Evolutionary conservation across 2,888 invertebrate genomes (phyloP).

Genomic region (Scotopteryx bipunctaria): DNA sequence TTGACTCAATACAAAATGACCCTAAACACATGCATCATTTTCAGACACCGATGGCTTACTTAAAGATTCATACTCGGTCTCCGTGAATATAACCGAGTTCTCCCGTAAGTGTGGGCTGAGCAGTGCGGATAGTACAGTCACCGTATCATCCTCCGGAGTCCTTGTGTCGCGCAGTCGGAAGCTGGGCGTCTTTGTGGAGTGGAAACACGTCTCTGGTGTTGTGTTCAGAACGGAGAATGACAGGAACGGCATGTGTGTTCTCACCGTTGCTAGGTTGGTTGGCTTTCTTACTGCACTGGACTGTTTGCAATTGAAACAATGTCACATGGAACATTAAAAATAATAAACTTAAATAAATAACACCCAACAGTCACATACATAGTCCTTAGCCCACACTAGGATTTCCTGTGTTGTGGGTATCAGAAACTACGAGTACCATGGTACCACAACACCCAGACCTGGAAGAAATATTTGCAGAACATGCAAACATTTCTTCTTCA

Average conservation of each 20-base stretch:
- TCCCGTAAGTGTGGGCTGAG: conserved; percentile 84
- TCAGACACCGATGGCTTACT: conserved; percentile 75
- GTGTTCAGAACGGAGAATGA: conserved; percentile 80
- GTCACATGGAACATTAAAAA: too few species aligned
- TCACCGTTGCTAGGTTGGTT: conserved; percentile 85
- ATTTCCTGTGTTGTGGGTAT: too few species aligned
- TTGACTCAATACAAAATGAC: conserved; percentile 23
- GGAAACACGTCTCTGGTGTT: conserved; percentile 84
- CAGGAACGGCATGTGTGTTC: conserved; percentile 83
- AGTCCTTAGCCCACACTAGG: too few species aligned
- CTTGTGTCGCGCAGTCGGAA: conserved; percentile 79
- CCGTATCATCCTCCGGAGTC: conserved; percentile 80
- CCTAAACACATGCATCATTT: conserved; percentile 48
- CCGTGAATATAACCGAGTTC: conserved; percentile 85
- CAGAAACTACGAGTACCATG: too few species aligned
- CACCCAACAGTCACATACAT: too few species aligned
- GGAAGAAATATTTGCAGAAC: too few species aligned
- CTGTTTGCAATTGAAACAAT: too few species aligned
- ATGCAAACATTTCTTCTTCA: too few species aligned
- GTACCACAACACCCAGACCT: too few species aligned
- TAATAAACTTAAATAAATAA: too few species aligned
- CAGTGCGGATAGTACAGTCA: conserved; percentile 83
- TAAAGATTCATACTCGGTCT: conserved; percentile 82
- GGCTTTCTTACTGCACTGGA: background rate
- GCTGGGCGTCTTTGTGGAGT: conserved; percentile 78